phyloP scores from a whole-genome alignment of 2,888 invertebrate species.

The Malachius bipustulatus region DNA sequence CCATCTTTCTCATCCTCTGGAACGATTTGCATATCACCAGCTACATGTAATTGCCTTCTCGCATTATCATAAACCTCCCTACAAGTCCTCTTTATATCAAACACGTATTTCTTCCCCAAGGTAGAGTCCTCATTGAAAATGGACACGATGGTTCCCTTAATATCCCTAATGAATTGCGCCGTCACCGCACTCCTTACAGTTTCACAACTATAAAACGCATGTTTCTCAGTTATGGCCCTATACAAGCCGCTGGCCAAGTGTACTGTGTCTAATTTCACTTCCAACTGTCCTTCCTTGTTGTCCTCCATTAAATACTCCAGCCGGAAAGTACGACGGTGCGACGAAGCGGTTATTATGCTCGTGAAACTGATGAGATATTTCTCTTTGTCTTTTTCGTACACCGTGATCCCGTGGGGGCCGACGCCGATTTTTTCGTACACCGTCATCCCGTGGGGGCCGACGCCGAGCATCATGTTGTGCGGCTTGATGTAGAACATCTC shows the following conservation, averaged over 20 bases:
- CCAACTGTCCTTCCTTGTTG: slow-evolving; percentile 55
- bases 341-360: slow-evolving; percentile 68
- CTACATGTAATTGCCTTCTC: slow-evolving; percentile 53
- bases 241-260: slow-evolving; percentile 73
- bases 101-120: slow-evolving; percentile 79
- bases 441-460: slow-evolving; percentile 74
- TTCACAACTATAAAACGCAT: slow-evolving; percentile 87
- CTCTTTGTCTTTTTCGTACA: slow-evolving; percentile 51
- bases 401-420: slow-evolving; percentile 71
- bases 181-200: slow-evolving; percentile 80
- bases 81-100: slow-evolving; percentile 79
- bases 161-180: slow-evolving; percentile 76
- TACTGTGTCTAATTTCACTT: slow-evolving; percentile 70
- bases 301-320: slow-evolving; percentile 60
- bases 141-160: slow-evolving; percentile 82
- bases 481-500: slow-evolving; percentile 63
- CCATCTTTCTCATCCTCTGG: slow-evolving; percentile 30
- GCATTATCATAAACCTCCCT: slow-evolving; percentile 85
- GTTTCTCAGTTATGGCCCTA: slow-evolving; percentile 80
- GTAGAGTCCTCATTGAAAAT: slow-evolving; percentile 84
- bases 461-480: slow-evolving; percentile 46
- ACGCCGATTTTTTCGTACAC: slow-evolving; percentile 66
- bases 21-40: slow-evolving; percentile 24
- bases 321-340: slow-evolving; percentile 61
- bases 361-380: slow-evolving; percentile 69